These are phyloP conservation scores for Australoheros facetus DNA, from an alignment of 2,797 vertebrate genomes.

Conservation along the genomic window DNA sequence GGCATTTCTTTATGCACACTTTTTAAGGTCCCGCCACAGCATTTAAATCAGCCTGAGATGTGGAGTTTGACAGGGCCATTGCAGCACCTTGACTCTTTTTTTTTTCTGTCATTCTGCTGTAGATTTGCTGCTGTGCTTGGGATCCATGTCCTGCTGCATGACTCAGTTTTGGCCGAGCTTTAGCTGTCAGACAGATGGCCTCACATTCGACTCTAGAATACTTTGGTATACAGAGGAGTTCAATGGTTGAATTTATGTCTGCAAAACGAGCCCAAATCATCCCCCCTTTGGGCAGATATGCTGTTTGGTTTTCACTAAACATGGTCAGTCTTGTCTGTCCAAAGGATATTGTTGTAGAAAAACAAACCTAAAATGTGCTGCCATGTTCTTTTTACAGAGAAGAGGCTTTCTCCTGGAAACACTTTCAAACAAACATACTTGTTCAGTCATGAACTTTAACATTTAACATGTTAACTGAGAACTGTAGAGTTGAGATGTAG, in stretches of 20 bases:
- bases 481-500: neutral
- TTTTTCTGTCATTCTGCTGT: neutral
- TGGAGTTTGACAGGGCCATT: neutral
- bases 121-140: neutral
- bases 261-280: neutral
- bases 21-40: neutral
- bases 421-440: neutral
- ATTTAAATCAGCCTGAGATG: neutral
- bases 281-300: neutral
- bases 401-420: neutral
- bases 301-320: neutral
- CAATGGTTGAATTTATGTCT: accelerated
- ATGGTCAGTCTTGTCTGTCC: neutral
- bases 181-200: neutral
- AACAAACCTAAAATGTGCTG: too few species aligned
- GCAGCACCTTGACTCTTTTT: neutral
- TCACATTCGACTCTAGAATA: neutral
- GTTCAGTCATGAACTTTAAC: neutral
- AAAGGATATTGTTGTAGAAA: neutral
- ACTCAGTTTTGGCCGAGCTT: neutral
- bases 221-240: neutral
- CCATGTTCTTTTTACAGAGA: neutral
- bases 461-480: neutral
- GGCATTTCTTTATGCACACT: neutral
- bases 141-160: neutral